Evolutionary conservation across 2,888 invertebrate species (phyloP), one percentile per base, ranked within the genome.

Genomic region (Eudasyphora cyanicolor): DNA sequence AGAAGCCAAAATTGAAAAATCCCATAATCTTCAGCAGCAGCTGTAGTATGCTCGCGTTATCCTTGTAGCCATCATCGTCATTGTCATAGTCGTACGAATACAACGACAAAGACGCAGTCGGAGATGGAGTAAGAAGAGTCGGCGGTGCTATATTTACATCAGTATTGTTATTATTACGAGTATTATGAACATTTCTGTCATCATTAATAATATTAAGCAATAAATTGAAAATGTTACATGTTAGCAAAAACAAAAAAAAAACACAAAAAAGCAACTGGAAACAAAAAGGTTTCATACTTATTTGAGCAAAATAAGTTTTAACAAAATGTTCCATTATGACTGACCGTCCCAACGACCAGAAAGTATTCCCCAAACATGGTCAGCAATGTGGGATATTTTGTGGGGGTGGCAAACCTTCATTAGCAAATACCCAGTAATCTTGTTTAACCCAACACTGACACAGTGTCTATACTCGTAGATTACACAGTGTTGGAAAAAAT

Each of bases 241-340:
- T n/a, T n/a, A n/a, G n/a, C n/a, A n/a, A n/a, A n/a, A n/a, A 57
- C 21, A 10, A 32, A 38, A 14, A 35, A 57, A 24, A 19, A 10
- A 24, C 17, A 51, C 27, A 38, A 42, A 57, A 57, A 21, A 71
- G 17, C 10, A 35, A 51, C 21, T n/a, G n/a, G n/a, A 60, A 21
- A 64, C 19, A 64, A 77, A 70, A 77, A 29, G 32, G 70, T 42
- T 60, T 77, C 38, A 60, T 62, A 57, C 70, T 45, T 45, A 49
- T 70, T 76, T 70, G 69, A 51, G 62, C 27, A 64, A n/a, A n/a
- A 32, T 35, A 69, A 77, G 73, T 35, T 77, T 77, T 60, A 74
- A 74, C 49, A 67, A 69, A 70, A 49, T n/a, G 21, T 54, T 67
- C 24, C 27, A 38, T 76, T 60, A 70, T 60, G 70, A 32, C 49